Conservation (phyloP, 2,888 invertebrate genomes). For the Drosophila anomalipes region DNA sequence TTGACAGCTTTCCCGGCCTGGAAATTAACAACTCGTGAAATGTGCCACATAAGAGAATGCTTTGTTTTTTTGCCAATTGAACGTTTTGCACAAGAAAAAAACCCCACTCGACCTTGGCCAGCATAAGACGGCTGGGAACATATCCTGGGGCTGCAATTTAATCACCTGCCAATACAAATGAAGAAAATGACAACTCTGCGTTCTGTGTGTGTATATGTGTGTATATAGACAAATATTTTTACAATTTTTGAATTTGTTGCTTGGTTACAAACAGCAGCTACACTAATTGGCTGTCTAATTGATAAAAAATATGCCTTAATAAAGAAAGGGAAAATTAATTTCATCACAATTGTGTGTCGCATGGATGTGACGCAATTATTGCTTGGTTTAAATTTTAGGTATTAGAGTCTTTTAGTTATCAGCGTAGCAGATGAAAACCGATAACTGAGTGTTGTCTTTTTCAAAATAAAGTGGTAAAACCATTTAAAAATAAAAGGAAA, state of each 20-base stretch:
- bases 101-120: constrained; percentile 49
- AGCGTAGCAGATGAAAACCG: background rate
- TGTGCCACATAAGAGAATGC: constrained; percentile 71
- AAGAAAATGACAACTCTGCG: background rate
- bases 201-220: background rate
- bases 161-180: constrained; percentile 61
- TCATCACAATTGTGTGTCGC: background rate
- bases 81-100: constrained; percentile 15
- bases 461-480: background rate
- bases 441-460: background rate
- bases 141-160: constrained; percentile 65
- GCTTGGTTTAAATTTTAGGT: background rate
- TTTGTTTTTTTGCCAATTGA: constrained; percentile 39
- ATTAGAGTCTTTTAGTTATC: background rate
- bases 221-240: background rate
- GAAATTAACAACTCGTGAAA: constrained; percentile 72
- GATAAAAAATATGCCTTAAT: constrained; percentile 9
- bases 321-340: constrained; percentile 14
- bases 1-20: constrained; percentile 51
- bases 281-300: constrained; percentile 53
- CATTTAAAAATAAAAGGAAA: background rate
- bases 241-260: constrained; percentile 35
- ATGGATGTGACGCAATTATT: background rate
- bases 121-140: constrained; percentile 43
- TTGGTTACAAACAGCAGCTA: constrained; percentile 11